These are phyloP conservation scores for Cyclopterus lumpus DNA, from an alignment of 2,797 vertebrate species.

Conservation along the genomic window DNA sequence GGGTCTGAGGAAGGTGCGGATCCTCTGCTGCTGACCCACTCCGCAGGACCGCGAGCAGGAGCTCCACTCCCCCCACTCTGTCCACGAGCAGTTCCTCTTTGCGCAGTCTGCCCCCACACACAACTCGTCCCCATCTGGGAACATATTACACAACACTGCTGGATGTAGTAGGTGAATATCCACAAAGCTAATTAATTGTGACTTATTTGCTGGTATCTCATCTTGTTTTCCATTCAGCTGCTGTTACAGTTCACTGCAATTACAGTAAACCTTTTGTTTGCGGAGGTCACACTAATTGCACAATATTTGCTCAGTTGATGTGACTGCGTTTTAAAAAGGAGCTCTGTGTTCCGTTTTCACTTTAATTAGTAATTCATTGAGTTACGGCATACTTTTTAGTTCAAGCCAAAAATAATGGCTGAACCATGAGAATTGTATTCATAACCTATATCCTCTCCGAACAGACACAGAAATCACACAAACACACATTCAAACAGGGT, in stretches of 20 bases:
- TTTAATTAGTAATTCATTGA: background rate
- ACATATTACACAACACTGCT: background rate
- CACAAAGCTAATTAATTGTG: background rate
- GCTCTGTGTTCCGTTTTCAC: too few relatives aligned
- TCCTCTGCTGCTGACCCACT: slow-evolving; percentile 88
- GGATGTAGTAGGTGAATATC: background rate
- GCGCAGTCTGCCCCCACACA: slow-evolving; percentile 80
- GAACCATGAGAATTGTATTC: too few relatives aligned
- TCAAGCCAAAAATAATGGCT: background rate
- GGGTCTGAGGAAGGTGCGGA: slow-evolving; percentile 85
- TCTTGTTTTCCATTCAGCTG: background rate
- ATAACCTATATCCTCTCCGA: background rate
- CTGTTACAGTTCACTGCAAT: background rate
- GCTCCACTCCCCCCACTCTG: slow-evolving; percentile 85
- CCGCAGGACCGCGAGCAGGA: slow-evolving; percentile 89
- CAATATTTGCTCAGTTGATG: background rate
- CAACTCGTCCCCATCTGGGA: slow-evolving; percentile 62
- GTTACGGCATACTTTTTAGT: background rate
- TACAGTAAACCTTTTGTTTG: background rate
- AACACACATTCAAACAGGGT: background rate
- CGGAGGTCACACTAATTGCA: background rate
- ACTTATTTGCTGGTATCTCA: background rate
- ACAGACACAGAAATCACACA: background rate
- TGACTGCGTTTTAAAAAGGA: too few relatives aligned
- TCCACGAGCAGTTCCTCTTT: slow-evolving; percentile 88